Evolutionary conservation across 2,888 invertebrate genomes (phyloP).

Genomic region (Timema podura): DNA sequence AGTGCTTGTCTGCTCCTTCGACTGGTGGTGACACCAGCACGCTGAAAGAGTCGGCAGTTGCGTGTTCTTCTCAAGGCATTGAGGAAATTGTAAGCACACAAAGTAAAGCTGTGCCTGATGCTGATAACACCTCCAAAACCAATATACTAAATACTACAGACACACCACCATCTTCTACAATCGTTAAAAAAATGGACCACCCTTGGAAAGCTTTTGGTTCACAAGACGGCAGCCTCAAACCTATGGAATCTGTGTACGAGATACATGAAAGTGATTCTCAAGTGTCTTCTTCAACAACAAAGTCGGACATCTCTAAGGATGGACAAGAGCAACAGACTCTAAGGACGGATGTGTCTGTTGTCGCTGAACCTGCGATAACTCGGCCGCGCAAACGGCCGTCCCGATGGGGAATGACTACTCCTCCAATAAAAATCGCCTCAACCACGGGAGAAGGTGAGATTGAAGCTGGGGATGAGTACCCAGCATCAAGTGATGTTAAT

Average conservation of each 20-base stretch:
- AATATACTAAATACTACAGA: not conserved
- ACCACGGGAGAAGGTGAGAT: not conserved
- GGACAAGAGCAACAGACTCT: conserved; percentile 3
- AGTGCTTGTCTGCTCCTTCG: not conserved
- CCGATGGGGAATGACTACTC: conserved; percentile 28
- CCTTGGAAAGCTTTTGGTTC: conserved; percentile 21
- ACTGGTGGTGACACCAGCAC: not conserved
- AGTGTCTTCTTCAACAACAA: conserved; percentile 19
- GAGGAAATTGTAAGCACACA: not conserved
- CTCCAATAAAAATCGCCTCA: conserved; percentile 18
- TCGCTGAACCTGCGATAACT: not conserved
- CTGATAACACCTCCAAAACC: too few species aligned
- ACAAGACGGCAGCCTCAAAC: conserved; percentile 1
- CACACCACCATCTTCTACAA: not conserved
- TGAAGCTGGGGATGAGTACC: too few species aligned
- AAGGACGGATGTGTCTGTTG: not conserved
- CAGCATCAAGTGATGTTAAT: too few species aligned
- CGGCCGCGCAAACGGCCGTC: conserved; percentile 26
- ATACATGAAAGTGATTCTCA: conserved; percentile 15
- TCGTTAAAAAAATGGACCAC: not conserved
- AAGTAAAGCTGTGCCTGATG: not conserved
- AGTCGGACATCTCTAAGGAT: not conserved
- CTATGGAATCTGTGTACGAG: not conserved
- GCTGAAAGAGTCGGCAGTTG: not conserved
- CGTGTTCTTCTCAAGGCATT: conserved; percentile 10